Evolutionary conservation across 2,888 invertebrate species (phyloP).

Genomic region (Caenorhabditis doughertyi): DNA sequence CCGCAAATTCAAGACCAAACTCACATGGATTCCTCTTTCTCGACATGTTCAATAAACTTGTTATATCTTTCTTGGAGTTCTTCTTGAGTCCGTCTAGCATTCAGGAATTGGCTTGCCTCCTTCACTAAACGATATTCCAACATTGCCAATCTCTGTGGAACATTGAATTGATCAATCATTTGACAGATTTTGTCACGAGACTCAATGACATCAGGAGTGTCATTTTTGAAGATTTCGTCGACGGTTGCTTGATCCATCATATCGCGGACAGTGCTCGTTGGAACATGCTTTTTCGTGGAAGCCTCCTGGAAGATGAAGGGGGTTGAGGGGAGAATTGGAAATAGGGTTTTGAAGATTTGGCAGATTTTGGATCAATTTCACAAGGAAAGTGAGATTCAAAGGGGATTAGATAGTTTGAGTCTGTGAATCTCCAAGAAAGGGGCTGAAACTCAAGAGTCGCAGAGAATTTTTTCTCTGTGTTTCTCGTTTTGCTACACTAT

Average conservation of each 20-base stretch:
- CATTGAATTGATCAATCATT: conserved; percentile 3
- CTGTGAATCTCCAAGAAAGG: too few relatives aligned
- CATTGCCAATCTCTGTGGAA: background rate
- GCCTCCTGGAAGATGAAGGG: conserved; percentile 31
- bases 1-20: too few relatives aligned
- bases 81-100: background rate
- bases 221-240: background rate
- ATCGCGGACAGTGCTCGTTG: conserved; percentile 14
- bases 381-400: too few relatives aligned
- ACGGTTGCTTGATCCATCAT: conserved; percentile 37
- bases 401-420: too few relatives aligned
- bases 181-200: background rate
- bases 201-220: background rate
- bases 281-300: conserved; percentile 26
- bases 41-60: background rate
- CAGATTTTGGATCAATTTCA: too few relatives aligned
- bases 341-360: too few relatives aligned
- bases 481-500: too few relatives aligned
- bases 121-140: conserved; percentile 6
- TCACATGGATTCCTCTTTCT: background rate
- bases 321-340: too few relatives aligned
- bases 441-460: too few relatives aligned
- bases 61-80: background rate
- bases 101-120: background rate
- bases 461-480: too few relatives aligned